Conservation (phyloP, 2,113 vertebrate species). For the Erinaceus europaeus region DNA sequence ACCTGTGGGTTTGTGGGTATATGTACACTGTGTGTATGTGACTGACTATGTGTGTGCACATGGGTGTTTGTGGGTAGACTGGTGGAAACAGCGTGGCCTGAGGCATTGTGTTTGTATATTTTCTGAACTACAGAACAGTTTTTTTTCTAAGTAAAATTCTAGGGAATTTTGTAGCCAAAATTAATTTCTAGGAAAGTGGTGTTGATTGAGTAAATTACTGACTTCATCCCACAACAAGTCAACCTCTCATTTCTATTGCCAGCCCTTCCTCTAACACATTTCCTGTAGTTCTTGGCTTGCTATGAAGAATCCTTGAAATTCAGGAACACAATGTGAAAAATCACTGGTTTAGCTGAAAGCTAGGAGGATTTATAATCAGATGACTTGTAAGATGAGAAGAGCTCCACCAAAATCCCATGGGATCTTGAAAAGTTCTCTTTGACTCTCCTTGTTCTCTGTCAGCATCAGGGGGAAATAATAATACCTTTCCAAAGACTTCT, state of each 20-base stretch:
- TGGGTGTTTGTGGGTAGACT: rapidly evolving
- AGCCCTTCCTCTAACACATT: rapidly evolving
- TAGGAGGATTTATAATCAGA: neutral
- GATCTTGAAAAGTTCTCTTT: rapidly evolving
- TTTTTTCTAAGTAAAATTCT: neutral
- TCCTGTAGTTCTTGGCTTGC: rapidly evolving
- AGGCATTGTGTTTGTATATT: neutral
- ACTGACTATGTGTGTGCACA: rapidly evolving
- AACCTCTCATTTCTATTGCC: rapidly evolving
- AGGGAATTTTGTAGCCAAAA: neutral
- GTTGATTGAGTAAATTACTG: rapidly evolving
- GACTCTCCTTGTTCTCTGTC: rapidly evolving
- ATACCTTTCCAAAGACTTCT: rapidly evolving
- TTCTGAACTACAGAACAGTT: neutral
- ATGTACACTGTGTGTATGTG: rapidly evolving
- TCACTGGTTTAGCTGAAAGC: neutral
- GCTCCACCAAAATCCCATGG: neutral
- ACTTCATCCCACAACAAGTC: rapidly evolving
- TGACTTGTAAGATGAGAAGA: rapidly evolving
- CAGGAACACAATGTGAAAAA: neutral
- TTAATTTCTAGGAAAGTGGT: neutral
- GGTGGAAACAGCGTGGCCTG: too few relatives aligned
- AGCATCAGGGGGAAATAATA: neutral
- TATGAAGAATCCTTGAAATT: rapidly evolving
- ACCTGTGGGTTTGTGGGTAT: too few relatives aligned